Percentiles rank a stretch among this genome's conserved stretches.
These are phyloP conservation scores for Elephantulus edwardii DNA, from an alignment of 2,113 vertebrate genomes.

Conservation along the genomic window DNA sequence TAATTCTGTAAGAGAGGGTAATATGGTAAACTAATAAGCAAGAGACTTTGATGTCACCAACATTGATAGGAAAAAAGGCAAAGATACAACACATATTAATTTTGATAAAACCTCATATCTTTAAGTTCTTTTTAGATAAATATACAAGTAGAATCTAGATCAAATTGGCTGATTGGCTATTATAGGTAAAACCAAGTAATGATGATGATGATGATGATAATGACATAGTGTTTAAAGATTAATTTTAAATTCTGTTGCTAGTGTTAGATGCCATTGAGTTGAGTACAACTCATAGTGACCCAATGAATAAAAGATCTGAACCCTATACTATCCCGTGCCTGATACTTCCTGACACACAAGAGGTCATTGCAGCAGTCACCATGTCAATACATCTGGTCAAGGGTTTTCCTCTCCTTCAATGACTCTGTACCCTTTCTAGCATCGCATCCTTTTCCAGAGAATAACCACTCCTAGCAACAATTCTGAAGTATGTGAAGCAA, in stretches of 20 bases:
- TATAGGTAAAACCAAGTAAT: not conserved
- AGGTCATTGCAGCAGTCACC: no score
- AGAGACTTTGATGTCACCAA: not conserved
- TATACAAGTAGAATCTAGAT: not conserved
- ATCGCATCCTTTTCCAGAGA: no score
- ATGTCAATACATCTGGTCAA: no score
- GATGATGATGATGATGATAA: not conserved
- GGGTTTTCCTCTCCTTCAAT: no score
- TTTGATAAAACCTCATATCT: not conserved
- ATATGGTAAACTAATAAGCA: not conserved
- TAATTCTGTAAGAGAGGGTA: not conserved
- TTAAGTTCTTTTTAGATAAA: not conserved
- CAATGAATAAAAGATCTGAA: no score
- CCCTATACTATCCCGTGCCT: no score
- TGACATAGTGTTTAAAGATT: not conserved
- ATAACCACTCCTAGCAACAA: no score
- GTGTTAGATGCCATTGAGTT: no score
- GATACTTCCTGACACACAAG: no score
- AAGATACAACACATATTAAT: not conserved
- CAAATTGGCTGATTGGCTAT: not conserved
- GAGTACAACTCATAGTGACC: no score
- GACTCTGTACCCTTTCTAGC: no score
- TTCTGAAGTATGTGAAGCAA: no score
- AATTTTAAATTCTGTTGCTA: not conserved
- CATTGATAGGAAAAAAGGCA: not conserved